These are phyloP conservation scores for Chaunax sp. DNA, from an alignment of 2,797 vertebrate species.

Conservation along the genomic window DNA sequence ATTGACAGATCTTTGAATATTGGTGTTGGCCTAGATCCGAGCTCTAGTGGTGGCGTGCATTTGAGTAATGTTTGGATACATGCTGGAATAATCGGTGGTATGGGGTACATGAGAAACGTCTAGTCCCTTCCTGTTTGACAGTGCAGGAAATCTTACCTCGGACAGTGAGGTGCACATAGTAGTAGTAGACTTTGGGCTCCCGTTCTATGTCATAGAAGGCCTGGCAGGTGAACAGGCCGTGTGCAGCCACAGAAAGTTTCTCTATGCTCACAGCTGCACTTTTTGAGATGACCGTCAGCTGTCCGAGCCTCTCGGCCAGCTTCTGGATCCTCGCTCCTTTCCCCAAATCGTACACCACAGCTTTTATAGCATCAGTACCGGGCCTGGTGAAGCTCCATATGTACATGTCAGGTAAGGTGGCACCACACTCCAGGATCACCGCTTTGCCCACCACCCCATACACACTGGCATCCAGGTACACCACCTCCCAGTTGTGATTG, in stretches of 20 bases:
- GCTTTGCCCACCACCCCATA: constrained; percentile 85
- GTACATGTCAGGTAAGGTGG: constrained; percentile 79
- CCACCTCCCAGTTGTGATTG: constrained; percentile 69
- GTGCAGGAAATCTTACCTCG: constrained; percentile 82
- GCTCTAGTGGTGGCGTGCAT: too few species aligned
- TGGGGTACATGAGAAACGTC: too few species aligned
- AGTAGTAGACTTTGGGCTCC: constrained; percentile 81
- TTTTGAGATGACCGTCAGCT: constrained; percentile 79
- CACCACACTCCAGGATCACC: constrained; percentile 85
- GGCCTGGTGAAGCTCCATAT: constrained; percentile 89
- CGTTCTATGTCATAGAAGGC: constrained; percentile 79
- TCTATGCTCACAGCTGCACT: constrained; percentile 87
- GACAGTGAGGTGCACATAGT: constrained; percentile 84
- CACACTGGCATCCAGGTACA: constrained; percentile 73
- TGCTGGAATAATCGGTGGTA: too few species aligned
- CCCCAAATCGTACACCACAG: constrained; percentile 84
- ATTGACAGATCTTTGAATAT: too few species aligned
- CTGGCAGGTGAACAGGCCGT: constrained; percentile 92
- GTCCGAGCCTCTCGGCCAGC: constrained; percentile 82
- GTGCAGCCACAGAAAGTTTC: constrained; percentile 83
- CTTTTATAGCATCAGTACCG: constrained; percentile 76
- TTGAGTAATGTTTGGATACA: too few species aligned
- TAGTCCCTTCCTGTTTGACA: too few species aligned
- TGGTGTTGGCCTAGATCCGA: too few species aligned
- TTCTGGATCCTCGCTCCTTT: constrained; percentile 78